Percentiles rank a stretch among this genome's conserved stretches.
Evolutionary conservation across 2,113 vertebrate species (phyloP).

Genomic region (Bagarius yarrelli): DNA sequence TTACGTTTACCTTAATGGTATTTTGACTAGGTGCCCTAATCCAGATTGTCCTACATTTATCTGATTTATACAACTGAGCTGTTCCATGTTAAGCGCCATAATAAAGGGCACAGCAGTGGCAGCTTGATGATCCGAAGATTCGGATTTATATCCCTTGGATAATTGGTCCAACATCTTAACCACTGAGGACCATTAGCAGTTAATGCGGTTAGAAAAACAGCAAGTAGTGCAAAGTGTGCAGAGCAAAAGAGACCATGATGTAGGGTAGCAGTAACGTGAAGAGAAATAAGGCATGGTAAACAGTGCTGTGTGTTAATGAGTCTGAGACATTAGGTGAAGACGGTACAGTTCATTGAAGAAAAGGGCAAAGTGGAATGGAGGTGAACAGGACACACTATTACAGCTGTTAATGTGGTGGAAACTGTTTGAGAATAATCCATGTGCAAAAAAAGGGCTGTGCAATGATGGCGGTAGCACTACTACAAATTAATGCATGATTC

Average conservation of each 20-base stretch:
- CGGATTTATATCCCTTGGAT: too few relatives aligned
- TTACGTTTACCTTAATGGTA: too few relatives aligned
- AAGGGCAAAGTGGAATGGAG: neutral
- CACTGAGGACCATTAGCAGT: too few relatives aligned
- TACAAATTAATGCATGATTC: neutral
- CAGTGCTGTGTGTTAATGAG: neutral
- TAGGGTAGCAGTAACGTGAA: neutral
- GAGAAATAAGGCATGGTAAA: neutral
- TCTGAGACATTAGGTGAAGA: neutral
- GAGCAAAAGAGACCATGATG: neutral
- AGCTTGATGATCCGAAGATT: too few relatives aligned
- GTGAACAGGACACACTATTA: neutral
- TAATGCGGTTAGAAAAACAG: neutral
- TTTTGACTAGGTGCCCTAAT: too few relatives aligned
- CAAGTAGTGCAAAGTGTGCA: neutral
- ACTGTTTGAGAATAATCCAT: neutral
- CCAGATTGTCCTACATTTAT: too few relatives aligned
- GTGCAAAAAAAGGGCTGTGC: neutral
- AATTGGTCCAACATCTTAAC: too few relatives aligned
- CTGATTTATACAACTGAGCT: too few relatives aligned
- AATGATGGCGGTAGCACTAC: neutral
- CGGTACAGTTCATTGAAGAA: neutral
- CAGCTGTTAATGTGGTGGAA: neutral
- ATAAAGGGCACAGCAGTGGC: too few relatives aligned
- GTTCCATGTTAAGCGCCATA: too few relatives aligned